Evolutionary conservation across 2,113 vertebrate genomes (phyloP).

Genomic region (Callospermophilus lateralis): DNA sequence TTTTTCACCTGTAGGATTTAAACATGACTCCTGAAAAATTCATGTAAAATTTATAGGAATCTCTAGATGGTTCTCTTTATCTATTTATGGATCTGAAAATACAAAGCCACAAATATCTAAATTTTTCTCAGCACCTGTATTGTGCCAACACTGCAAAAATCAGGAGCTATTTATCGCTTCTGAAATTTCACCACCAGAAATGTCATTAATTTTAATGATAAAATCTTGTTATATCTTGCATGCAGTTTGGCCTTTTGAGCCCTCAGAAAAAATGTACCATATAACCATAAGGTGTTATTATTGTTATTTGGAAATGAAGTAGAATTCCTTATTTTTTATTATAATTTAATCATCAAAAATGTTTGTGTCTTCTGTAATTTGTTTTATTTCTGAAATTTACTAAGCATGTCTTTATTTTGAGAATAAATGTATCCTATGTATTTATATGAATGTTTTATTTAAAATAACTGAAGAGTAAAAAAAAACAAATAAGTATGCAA

Average conservation of each 20-base stretch:
- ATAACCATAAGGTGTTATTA: conserved; percentile 46
- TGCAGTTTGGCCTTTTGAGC: conserved; percentile 55
- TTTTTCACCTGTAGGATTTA: conserved; percentile 47
- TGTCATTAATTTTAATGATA: conserved; percentile 78
- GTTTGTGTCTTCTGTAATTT: background rate
- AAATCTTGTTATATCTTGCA: conserved; percentile 62
- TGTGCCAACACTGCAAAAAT: conserved; percentile 56
- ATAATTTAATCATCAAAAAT: background rate
- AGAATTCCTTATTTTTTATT: conserved; percentile 51
- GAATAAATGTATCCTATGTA: background rate
- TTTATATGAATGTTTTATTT: conserved; percentile 10
- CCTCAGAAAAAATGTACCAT: conserved; percentile 32
- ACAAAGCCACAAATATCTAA: conserved; percentile 13
- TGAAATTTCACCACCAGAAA: conserved; percentile 67
- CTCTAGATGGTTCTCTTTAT: conserved; percentile 55
- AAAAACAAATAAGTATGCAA: conserved; percentile 14
- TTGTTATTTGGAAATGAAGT: conserved; percentile 68
- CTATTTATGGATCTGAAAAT: conserved; percentile 61
- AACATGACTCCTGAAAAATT: conserved; percentile 26
- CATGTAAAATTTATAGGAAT: conserved; percentile 28
- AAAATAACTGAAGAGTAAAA: conserved; percentile 40
- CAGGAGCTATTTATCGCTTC: conserved; percentile 61
- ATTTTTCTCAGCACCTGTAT: conserved; percentile 9
- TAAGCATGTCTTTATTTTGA: background rate
- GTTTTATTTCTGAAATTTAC: conserved; percentile 5